Base-by-base conservation (phyloP, 2,888 invertebrate species). In the Idaea dimidiata region DNA sequence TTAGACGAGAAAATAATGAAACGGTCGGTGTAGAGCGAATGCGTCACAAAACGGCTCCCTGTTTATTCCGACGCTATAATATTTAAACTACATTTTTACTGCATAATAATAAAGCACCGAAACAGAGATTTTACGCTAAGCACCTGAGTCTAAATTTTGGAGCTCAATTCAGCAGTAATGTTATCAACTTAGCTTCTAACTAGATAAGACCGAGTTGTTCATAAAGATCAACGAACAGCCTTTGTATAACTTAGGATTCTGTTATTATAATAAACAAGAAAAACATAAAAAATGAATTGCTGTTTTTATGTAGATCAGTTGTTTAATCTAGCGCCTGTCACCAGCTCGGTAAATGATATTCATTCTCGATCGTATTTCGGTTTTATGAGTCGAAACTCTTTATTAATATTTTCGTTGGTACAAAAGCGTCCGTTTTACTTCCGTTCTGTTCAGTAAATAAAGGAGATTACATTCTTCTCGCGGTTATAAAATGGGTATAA, bases 381-480 rank as follows among this genome's bases (percentile, higher is more conserved):
- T 61, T 71, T 71, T 68, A 69, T 62, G 57, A 61, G 61, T 72
- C 66, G 59, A 68, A 71, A 72, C 69, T 75, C 71, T 71, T 72
- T 73, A 79, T 79, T 79, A 79, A 80, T 78, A 78, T 79, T 78
- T 77, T 76, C 73, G 75, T 77, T 81, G 79, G 72, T 75, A 70
- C 77, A 68, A 67, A 78, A 76, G 76, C 79, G 82, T 84, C 79
- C 81, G 76, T 82, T 84, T 82, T 77, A 80, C 78, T 82, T 84
- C 77, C 77, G 72, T 76, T 79, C 77, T 76, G 74, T 80, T 81
- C 78, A 77, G 82, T 84, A 87, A 87, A 85, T 87, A 88, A 83
- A 82, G 80, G 74, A 84, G 87, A 89, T 88, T 86, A 86, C 84
- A 87, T 86, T 86, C 83, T 86, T 84, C 81, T 80, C 78, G 83